phyloP scores from a whole-genome alignment of 2,888 invertebrate species.

The Choristoneura rosaceana region DNA sequence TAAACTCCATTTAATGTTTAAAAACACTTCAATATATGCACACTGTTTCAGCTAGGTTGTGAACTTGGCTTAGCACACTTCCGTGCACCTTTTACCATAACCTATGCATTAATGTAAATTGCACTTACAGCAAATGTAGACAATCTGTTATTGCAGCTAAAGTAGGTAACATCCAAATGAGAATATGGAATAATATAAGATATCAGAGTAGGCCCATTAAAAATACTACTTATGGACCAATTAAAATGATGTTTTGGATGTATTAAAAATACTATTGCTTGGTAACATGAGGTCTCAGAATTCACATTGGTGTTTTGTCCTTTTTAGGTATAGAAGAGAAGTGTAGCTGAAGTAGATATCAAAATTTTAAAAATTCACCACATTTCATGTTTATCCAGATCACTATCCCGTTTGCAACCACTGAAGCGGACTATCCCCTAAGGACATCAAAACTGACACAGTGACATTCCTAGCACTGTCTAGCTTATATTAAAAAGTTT shows the following conservation, averaged over 20 bases:
- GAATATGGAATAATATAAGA: slow-evolving; percentile 20
- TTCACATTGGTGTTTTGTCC: slow-evolving; percentile 36
- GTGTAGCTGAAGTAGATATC: slow-evolving; percentile 20
- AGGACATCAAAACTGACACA: slow-evolving; percentile 34
- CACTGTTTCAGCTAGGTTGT: slow-evolving; percentile 30
- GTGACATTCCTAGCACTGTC: slow-evolving; percentile 34
- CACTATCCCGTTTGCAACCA: slow-evolving; percentile 6
- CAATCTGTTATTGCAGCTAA: slow-evolving; percentile 33
- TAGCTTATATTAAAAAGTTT: slow-evolving; percentile 41
- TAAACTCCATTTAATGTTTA: slow-evolving; percentile 25
- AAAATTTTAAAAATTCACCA: slow-evolving; percentile 24
- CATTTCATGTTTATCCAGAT: slow-evolving; percentile 7
- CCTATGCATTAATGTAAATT: slow-evolving; percentile 32
- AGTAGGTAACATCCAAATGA: slow-evolving; percentile 31
- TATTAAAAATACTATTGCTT: slow-evolving; percentile 35
- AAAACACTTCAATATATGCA: slow-evolving; percentile 25
- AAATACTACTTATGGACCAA: slow-evolving; percentile 23
- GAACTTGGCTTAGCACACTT: slow-evolving; percentile 36
- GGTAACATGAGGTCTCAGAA: slow-evolving; percentile 29
- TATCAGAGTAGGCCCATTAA: slow-evolving; percentile 20
- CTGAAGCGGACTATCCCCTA: slow-evolving; percentile 8
- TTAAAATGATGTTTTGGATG: slow-evolving; percentile 29
- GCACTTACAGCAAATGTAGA: slow-evolving; percentile 36
- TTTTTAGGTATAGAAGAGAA: slow-evolving; percentile 28
- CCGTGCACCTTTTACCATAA: slow-evolving; percentile 33